Evolutionary conservation across 2,113 vertebrate species (phyloP).

Genomic region (Montifringilla adamsi): DNA sequence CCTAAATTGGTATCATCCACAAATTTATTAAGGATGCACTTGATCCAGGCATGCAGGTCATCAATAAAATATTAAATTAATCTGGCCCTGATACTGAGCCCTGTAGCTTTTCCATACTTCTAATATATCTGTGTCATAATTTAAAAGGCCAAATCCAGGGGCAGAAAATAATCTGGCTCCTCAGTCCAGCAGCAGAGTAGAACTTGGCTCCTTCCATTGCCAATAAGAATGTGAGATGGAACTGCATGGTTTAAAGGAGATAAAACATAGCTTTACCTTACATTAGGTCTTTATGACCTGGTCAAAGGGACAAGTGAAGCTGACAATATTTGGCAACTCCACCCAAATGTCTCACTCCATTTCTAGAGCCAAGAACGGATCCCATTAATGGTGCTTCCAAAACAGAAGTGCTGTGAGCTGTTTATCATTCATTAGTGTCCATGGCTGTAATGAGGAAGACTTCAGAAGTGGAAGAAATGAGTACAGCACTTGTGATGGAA

Average conservation of each 20-base stretch:
- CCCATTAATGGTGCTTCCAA: background rate
- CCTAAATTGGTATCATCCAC: background rate
- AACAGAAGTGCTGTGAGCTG: background rate
- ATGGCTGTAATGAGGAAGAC: background rate
- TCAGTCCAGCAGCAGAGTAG: background rate
- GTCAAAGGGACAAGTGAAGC: background rate
- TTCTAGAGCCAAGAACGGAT: background rate
- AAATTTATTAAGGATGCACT: background rate
- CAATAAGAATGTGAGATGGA: background rate
- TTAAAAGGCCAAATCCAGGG: background rate
- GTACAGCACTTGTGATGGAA: background rate
- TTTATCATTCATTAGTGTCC: background rate
- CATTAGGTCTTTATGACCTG: background rate
- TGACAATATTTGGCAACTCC: background rate
- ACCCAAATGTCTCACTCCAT: background rate
- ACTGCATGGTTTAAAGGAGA: background rate
- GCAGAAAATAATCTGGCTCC: background rate
- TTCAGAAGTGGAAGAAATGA: background rate
- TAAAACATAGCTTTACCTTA: background rate
- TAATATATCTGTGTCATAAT: background rate
- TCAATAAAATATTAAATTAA: background rate
- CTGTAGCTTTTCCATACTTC: background rate
- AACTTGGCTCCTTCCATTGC: background rate
- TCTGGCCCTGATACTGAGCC: background rate
- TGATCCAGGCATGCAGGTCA: background rate